Evolutionary conservation across 2,797 vertebrate genomes (phyloP).

Genomic region (Girardinus metallicus): DNA sequence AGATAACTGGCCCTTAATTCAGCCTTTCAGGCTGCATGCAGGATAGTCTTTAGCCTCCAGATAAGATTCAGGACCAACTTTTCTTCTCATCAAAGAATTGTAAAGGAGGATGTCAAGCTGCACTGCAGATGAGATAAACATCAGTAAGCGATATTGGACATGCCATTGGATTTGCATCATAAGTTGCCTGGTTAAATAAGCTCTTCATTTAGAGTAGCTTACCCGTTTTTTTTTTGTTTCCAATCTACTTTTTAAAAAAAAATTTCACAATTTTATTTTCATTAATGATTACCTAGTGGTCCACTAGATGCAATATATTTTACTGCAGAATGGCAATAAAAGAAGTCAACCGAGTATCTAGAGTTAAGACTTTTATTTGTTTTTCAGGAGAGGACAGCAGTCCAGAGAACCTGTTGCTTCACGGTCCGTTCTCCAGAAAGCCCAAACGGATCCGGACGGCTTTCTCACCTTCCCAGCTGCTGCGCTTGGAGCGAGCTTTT

Average conservation of each 20-base stretch:
- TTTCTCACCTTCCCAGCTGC: conserved; percentile 95
- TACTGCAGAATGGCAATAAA: background rate
- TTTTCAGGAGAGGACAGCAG: conserved; percentile 88
- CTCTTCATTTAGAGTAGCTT: background rate
- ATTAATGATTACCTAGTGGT: background rate
- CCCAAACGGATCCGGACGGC: conserved; percentile 96
- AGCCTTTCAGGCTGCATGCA: background rate
- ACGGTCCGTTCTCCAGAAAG: conserved; percentile 94
- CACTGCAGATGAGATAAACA: background rate
- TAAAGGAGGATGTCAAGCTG: background rate
- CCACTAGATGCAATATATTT: background rate
- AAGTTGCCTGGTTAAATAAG: background rate
- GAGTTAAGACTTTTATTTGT: conserved; percentile 9
- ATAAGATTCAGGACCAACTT: background rate
- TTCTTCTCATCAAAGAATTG: background rate
- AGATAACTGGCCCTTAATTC: background rate
- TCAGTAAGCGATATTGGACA: background rate
- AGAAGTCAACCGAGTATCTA: background rate
- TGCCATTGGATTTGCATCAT: background rate
- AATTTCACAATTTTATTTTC: background rate
- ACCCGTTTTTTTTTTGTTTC: background rate
- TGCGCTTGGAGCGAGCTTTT: conserved; percentile 93
- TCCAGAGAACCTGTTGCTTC: conserved; percentile 91
- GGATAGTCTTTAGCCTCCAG: too few species aligned
- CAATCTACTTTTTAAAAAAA: too few species aligned